Conservation (phyloP, 2,888 invertebrate species). For the Mechanitis mazaeus region DNA sequence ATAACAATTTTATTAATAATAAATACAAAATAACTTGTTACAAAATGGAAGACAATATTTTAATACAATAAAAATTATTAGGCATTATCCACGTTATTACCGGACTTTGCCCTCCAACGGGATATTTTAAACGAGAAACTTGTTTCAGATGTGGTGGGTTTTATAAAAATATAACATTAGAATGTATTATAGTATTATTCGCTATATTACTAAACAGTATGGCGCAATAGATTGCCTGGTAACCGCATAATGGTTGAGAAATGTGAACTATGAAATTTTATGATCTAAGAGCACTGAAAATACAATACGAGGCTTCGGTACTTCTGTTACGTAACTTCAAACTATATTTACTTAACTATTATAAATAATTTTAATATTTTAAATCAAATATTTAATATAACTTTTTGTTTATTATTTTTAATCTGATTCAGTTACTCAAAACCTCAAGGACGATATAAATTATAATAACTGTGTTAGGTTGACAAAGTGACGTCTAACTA, state of each 20-base stretch:
- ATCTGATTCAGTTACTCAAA: too few species aligned
- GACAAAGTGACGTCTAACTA: constrained; percentile 16
- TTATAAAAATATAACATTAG: constrained; percentile 5
- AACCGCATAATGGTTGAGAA: constrained; percentile 28
- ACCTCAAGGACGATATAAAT: constrained; percentile 7
- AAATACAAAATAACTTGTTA: too few species aligned
- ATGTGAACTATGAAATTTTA: constrained; percentile 26
- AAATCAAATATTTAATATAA: too few species aligned
- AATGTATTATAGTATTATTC: constrained; percentile 18
- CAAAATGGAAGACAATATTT: too few species aligned
- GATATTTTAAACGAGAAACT: neutral
- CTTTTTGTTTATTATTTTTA: too few species aligned
- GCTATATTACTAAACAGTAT: constrained; percentile 25
- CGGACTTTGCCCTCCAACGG: constrained; percentile 10
- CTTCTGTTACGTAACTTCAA: neutral
- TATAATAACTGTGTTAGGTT: constrained; percentile 16
- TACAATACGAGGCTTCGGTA: constrained; percentile 1
- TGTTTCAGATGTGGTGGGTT: neutral
- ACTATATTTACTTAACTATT: neutral
- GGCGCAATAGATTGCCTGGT: constrained; percentile 23
- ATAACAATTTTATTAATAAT: too few species aligned
- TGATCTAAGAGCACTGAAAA: constrained; percentile 15
- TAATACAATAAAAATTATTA: constrained; percentile 1
- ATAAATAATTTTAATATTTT: too few species aligned
- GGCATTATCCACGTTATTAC: neutral